Evolutionary conservation across 2,888 invertebrate species (phyloP).

Genomic region (Gymnocheta viridis): DNA sequence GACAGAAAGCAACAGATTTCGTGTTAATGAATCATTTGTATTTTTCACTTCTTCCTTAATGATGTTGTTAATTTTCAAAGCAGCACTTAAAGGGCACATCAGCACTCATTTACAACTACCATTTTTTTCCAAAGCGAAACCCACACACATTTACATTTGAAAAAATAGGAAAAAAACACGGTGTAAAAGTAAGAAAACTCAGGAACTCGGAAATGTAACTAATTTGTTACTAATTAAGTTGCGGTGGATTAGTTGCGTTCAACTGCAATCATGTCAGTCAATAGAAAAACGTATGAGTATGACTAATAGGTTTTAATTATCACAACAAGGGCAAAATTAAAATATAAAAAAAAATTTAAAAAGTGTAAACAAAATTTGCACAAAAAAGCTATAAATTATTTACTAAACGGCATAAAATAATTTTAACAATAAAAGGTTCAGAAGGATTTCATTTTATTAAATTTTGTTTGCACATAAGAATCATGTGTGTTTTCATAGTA

Average conservation of each 20-base stretch:
- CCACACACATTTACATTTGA: too few species aligned
- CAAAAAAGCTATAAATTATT: too few species aligned
- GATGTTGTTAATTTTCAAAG: slow-evolving; percentile 61
- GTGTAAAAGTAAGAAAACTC: slow-evolving; percentile 2
- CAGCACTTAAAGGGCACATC: slow-evolving; percentile 23
- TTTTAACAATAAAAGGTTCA: too few species aligned
- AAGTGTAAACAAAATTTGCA: too few species aligned
- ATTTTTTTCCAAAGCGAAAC: too few species aligned
- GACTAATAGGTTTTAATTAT: slow-evolving; percentile 7
- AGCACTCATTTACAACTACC: background rate
- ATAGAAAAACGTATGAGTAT: background rate
- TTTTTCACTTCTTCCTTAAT: slow-evolving; percentile 49
- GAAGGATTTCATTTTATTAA: too few species aligned
- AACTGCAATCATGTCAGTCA: background rate
- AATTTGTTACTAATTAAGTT: slow-evolving; percentile 63
- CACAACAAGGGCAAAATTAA: too few species aligned
- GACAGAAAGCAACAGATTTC: slow-evolving; percentile 54
- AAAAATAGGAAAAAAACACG: too few species aligned
- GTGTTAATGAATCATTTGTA: slow-evolving; percentile 66
- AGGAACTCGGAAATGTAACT: slow-evolving; percentile 46
- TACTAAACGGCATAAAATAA: too few species aligned
- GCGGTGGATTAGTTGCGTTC: slow-evolving; percentile 9
- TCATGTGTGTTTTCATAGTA: too few species aligned
- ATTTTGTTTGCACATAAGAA: too few species aligned
- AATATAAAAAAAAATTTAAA: too few species aligned